Evolutionary conservation across 2,888 invertebrate genomes (phyloP).

Genomic region (Apoderus coryli): DNA sequence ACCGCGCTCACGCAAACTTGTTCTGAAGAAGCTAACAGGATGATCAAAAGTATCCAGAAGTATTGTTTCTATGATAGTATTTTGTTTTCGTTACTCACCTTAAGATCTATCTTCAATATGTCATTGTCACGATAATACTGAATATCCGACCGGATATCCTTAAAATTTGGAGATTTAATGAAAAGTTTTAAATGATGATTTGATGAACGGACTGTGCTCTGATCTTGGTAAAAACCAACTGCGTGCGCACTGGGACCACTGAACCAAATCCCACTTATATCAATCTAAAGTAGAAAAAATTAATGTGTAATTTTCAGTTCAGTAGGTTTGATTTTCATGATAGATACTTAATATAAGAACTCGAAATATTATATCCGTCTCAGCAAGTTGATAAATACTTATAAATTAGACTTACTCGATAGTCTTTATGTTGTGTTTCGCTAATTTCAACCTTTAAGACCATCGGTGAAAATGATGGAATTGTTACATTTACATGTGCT

Average conservation of each 20-base stretch:
- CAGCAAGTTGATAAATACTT: no score
- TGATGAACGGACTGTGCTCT: conserved; percentile 47
- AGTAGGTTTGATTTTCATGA: no score
- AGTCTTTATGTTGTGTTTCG: conserved; percentile 53
- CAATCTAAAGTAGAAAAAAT: conserved; percentile 49
- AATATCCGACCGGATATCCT: conserved; percentile 46
- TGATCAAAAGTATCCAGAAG: no score
- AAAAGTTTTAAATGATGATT: conserved; percentile 50
- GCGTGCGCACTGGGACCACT: conserved; percentile 57
- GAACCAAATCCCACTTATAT: conserved; percentile 64
- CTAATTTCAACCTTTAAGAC: conserved; percentile 46
- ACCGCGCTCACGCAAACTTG: no score
- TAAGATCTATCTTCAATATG: conserved; percentile 49
- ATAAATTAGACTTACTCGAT: conserved; percentile 41
- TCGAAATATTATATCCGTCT: no score
- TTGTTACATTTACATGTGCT: conserved; percentile 54
- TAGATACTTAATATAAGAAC: no score
- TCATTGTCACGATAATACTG: conserved; percentile 53
- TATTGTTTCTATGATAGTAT: no score
- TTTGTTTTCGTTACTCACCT: no score
- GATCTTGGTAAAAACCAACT: conserved; percentile 61
- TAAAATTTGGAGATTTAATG: conserved; percentile 58
- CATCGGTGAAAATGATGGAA: conserved; percentile 61
- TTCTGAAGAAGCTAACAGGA: no score
- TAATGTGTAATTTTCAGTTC: no score